phyloP scores from a whole-genome alignment of 2,888 invertebrate genomes.

The Steinernema hermaphroditum region DNA sequence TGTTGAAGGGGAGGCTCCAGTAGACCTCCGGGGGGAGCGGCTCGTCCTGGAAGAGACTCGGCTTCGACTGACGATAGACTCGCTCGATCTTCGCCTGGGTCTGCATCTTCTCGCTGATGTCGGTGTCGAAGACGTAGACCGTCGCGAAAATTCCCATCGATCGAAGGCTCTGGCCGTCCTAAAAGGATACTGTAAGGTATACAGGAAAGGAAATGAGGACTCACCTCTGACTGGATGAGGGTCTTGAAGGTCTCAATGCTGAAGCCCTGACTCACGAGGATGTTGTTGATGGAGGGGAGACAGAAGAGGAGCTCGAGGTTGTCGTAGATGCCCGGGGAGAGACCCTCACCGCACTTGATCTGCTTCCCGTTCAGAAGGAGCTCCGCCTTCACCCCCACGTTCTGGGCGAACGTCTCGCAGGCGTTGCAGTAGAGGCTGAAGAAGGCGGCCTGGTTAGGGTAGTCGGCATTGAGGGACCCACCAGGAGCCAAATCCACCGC shows the following conservation, averaged over 20 bases:
- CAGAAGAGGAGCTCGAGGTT: slow-evolving; percentile 63
- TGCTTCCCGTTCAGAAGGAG: slow-evolving; percentile 60
- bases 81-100: slow-evolving; percentile 59
- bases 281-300: slow-evolving; percentile 62
- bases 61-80: slow-evolving; percentile 59
- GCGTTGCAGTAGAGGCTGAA: slow-evolving; percentile 65
- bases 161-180: slow-evolving; percentile 55
- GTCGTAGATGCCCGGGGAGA: slow-evolving; percentile 61
- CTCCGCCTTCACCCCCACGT: slow-evolving; percentile 59
- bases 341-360: slow-evolving; percentile 59
- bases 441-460: slow-evolving; percentile 19
- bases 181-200: no score
- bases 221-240: slow-evolving; percentile 59
- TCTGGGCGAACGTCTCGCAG: slow-evolving; percentile 58
- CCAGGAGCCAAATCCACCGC: slow-evolving; percentile 65
- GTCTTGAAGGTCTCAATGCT: slow-evolving; percentile 60
- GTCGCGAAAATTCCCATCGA: slow-evolving; percentile 65
- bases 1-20: slow-evolving; percentile 64
- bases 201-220: no score
- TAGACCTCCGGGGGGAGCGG: slow-evolving; percentile 65
- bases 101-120: slow-evolving; percentile 61
- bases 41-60: slow-evolving; percentile 58
- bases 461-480: no score
- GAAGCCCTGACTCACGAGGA: slow-evolving; percentile 60
- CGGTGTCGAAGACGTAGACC: slow-evolving; percentile 63